phyloP scores from a whole-genome alignment of 1,140 invertebrate species.

The Drosophila kurseongensis region DNA sequence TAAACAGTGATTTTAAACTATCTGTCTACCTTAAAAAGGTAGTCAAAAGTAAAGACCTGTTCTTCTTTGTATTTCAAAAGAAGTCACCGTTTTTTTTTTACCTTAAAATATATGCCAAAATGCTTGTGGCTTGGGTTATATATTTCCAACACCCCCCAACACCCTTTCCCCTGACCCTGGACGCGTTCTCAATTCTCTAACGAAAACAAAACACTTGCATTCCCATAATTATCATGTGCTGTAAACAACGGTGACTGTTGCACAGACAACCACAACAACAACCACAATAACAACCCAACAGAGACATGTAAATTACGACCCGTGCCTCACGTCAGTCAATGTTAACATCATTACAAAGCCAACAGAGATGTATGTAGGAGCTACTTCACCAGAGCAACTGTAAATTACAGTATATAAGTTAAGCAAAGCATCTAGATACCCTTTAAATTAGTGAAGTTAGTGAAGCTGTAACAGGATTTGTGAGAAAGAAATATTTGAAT shows the following conservation, averaged over 20 bases:
- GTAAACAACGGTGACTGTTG: constrained; percentile 15
- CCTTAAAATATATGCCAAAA: neutral
- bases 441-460: too few species aligned
- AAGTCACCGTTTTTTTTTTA: neutral
- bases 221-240: constrained; percentile 26
- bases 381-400: constrained; percentile 32
- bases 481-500: too few species aligned
- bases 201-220: constrained; percentile 35
- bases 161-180: neutral
- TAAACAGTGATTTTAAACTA: neutral
- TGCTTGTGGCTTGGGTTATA: too few species aligned
- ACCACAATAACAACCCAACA: neutral
- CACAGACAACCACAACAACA: neutral
- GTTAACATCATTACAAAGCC: constrained; percentile 36
- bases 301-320: constrained; percentile 45
- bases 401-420: constrained; percentile 19
- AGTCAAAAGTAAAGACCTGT: too few species aligned
- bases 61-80: neutral
- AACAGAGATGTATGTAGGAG: constrained; percentile 9
- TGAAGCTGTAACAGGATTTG: too few species aligned
- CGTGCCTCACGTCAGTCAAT: constrained; percentile 48
- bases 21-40: neutral
- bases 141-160: neutral
- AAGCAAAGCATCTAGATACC: too few species aligned
- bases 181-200: neutral